These are phyloP conservation scores for Perca flavescens DNA, from an alignment of 2,113 vertebrate genomes.

Conservation along the genomic window DNA sequence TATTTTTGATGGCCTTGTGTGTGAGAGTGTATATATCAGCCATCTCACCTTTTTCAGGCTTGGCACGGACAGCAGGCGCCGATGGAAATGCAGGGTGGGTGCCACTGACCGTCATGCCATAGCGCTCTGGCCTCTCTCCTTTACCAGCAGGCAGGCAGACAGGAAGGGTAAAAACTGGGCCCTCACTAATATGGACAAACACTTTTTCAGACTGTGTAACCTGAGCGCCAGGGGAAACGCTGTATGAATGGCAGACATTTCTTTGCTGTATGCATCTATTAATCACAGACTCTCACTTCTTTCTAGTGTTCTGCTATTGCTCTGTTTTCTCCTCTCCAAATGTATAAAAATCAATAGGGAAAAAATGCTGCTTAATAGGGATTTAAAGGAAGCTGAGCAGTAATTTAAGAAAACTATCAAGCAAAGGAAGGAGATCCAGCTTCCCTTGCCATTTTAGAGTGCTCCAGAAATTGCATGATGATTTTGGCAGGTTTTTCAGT, in stretches of 20 bases:
- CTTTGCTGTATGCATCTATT: conserved; percentile 62
- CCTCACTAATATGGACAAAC: conserved; percentile 61
- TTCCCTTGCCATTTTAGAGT: conserved; percentile 84
- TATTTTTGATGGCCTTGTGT: conserved; percentile 59
- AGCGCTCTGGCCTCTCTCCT: conserved; percentile 57
- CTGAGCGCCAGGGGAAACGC: conserved; percentile 57
- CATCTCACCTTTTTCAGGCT: conserved; percentile 73
- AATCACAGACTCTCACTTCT: conserved; percentile 61
- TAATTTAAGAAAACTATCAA: conserved; percentile 84
- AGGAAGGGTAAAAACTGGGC: conserved; percentile 73
- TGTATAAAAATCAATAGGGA: conserved; percentile 30
- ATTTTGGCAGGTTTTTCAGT: conserved; percentile 83
- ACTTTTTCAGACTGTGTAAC: conserved; percentile 70
- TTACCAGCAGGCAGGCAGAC: conserved; percentile 71
- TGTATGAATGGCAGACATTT: conserved; percentile 69
- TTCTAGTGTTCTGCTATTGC: conserved; percentile 30
- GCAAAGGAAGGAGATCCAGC: conserved; percentile 77
- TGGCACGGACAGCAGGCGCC: conserved; percentile 69
- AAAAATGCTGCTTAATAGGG: conserved; percentile 26
- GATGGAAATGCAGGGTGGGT: conserved; percentile 71
- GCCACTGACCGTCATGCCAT: conserved; percentile 73
- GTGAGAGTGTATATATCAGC: conserved; percentile 60
- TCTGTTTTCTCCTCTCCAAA: conserved; percentile 12
- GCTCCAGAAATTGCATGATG: conserved; percentile 84
- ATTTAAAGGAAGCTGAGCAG: conserved; percentile 56